Conservation (phyloP, 2,797 vertebrate genomes). For the Sphenopsis melanotis region DNA sequence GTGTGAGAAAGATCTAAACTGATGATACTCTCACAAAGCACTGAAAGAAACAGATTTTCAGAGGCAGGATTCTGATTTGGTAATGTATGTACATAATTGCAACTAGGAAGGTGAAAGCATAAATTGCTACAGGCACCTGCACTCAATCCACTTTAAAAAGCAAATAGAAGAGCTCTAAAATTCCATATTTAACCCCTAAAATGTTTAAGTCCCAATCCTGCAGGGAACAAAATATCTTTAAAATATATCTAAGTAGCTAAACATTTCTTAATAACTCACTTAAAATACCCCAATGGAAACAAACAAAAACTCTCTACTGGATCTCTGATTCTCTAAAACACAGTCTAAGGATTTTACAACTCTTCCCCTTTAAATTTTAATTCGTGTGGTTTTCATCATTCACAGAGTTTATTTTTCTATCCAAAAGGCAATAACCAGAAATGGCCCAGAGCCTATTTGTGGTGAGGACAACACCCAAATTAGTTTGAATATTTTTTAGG, state of each 20-base stretch:
- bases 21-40: not conserved
- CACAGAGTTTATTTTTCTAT: not conserved
- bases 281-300: not conserved
- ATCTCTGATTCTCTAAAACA: not conserved
- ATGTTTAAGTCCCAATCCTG: not conserved
- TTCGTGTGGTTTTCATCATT: not conserved
- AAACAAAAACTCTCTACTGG: not conserved
- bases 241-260: not conserved
- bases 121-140: not conserved
- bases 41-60: conserved; percentile 48
- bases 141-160: not conserved
- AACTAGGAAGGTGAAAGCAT: not conserved
- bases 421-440: not conserved
- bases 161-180: not conserved
- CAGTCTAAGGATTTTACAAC: not conserved
- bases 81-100: not conserved
- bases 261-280: not conserved
- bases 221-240: not conserved
- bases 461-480: not conserved
- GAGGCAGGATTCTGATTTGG: not conserved
- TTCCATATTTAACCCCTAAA: not conserved
- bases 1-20: not conserved
- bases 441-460: not conserved
- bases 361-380: not conserved
- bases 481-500: not conserved